Evolutionary conservation across 2,888 invertebrate species (phyloP).

Genomic region (Prostheceraeus crozeri): DNA sequence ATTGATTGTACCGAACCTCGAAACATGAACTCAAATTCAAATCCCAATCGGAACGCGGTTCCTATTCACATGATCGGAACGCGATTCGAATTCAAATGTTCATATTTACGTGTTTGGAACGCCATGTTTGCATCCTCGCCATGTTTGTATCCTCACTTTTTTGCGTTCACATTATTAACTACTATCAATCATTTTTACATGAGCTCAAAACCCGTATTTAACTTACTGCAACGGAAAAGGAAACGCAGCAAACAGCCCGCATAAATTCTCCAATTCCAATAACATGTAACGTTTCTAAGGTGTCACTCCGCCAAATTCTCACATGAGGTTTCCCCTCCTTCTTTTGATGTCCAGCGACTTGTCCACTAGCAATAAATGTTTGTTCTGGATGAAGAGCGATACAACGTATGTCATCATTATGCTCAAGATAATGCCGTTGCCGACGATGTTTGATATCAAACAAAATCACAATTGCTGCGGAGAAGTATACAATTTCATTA

Average conservation of each 20-base stretch:
- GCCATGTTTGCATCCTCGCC: too few relatives aligned
- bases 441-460: slow-evolving; percentile 81
- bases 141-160: too few relatives aligned
- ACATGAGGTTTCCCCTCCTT: slow-evolving; percentile 79
- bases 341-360: slow-evolving; percentile 74
- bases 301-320: slow-evolving; percentile 85
- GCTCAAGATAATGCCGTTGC: slow-evolving; percentile 82
- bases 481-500: slow-evolving; percentile 85
- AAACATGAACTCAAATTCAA: too few relatives aligned
- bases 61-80: too few relatives aligned
- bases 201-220: too few relatives aligned
- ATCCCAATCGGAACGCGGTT: too few relatives aligned
- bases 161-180: too few relatives aligned
- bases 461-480: slow-evolving; percentile 80
- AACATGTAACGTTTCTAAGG: slow-evolving; percentile 73
- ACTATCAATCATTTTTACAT: too few relatives aligned
- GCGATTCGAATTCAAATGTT: too few relatives aligned
- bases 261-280: slow-evolving; percentile 76
- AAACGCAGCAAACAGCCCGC: slow-evolving; percentile 72
- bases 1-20: too few relatives aligned
- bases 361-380: slow-evolving; percentile 77
- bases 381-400: slow-evolving; percentile 83
- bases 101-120: too few relatives aligned
- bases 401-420: slow-evolving; percentile 86
- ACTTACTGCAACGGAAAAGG: slow-evolving; percentile 72